Conservation (phyloP, 2,797 vertebrate species). For the Syngnathus rostellatus region DNA sequence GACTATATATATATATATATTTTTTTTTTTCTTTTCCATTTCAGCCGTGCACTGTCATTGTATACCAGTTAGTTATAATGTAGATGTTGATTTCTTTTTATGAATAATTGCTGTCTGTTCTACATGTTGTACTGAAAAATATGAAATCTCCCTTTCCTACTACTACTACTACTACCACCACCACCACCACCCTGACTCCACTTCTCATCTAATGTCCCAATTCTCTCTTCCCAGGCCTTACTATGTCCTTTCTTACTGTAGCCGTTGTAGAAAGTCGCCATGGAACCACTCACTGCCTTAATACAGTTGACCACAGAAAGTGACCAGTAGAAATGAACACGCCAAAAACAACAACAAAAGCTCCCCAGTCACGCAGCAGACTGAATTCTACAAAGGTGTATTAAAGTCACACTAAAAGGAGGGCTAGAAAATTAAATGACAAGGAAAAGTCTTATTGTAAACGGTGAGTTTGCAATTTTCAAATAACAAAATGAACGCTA, state of each 20-base stretch:
- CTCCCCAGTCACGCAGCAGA: slow-evolving; percentile 26
- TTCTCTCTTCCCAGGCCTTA: slow-evolving; percentile 45
- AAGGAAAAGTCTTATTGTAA: neutral
- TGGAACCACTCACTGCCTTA: slow-evolving; percentile 74
- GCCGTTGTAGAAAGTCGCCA: slow-evolving; percentile 63
- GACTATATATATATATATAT: slow-evolving; percentile 33
- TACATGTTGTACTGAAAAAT: slow-evolving; percentile 78
- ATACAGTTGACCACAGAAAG: slow-evolving; percentile 64
- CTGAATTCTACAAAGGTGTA: slow-evolving; percentile 17
- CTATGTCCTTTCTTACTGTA: slow-evolving; percentile 47
- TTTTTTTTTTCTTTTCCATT: slow-evolving; percentile 44
- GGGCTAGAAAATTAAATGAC: neutral
- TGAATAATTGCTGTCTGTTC: slow-evolving; percentile 61
- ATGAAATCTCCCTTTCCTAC: slow-evolving; percentile 44
- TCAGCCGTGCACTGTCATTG: slow-evolving; percentile 64
- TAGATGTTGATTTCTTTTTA: slow-evolving; percentile 41
- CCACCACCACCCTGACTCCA: slow-evolving; percentile 25
- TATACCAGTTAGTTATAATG: slow-evolving; percentile 54
- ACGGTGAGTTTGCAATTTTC: neutral
- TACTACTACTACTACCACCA: neutral
- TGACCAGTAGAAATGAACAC: slow-evolving; percentile 49
- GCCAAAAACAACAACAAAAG: slow-evolving; percentile 19
- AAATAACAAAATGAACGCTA: neutral
- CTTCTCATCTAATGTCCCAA: slow-evolving; percentile 35
- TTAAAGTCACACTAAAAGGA: slow-evolving; percentile 14